Conservation (phyloP, 2,797 vertebrate genomes). For the Sebastes miniatus region DNA sequence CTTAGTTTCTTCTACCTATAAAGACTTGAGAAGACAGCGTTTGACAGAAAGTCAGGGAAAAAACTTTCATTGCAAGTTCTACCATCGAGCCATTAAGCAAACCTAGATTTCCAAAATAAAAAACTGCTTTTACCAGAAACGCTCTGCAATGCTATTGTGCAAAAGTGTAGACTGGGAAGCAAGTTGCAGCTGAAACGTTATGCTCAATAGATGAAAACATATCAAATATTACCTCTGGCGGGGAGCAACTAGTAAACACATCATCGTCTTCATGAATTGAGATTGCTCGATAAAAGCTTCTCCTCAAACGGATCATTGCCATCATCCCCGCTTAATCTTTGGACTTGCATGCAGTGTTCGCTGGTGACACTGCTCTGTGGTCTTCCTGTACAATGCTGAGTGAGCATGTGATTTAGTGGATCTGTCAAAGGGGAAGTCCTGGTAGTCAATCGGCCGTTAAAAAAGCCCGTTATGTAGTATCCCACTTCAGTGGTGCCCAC, state of each 20-base stretch:
- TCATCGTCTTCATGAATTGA: conserved; percentile 14
- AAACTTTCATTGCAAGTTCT: background rate
- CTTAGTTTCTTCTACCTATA: background rate
- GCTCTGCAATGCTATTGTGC: background rate
- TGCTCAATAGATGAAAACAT: background rate
- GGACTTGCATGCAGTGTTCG: background rate
- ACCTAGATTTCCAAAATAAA: background rate
- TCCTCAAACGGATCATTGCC: conserved; percentile 37
- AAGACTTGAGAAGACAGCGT: background rate
- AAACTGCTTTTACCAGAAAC: background rate
- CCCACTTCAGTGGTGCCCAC: background rate
- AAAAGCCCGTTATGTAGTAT: background rate
- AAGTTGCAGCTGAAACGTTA: background rate
- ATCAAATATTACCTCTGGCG: conserved; percentile 39
- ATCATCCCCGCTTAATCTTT: background rate
- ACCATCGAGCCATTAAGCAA: background rate
- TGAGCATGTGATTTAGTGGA: conserved; percentile 33
- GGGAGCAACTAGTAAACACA: conserved; percentile 35
- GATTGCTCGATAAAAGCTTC: conserved; percentile 14
- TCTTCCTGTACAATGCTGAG: conserved; percentile 13
- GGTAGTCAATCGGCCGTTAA: conserved; percentile 2
- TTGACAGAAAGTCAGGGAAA: background rate
- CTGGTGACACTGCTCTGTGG: background rate
- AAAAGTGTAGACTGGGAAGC: background rate
- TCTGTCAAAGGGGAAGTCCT: conserved; percentile 56